Evolutionary conservation across 2,888 invertebrate genomes (phyloP).

Genomic region (Prostheceraeus crozeri): DNA sequence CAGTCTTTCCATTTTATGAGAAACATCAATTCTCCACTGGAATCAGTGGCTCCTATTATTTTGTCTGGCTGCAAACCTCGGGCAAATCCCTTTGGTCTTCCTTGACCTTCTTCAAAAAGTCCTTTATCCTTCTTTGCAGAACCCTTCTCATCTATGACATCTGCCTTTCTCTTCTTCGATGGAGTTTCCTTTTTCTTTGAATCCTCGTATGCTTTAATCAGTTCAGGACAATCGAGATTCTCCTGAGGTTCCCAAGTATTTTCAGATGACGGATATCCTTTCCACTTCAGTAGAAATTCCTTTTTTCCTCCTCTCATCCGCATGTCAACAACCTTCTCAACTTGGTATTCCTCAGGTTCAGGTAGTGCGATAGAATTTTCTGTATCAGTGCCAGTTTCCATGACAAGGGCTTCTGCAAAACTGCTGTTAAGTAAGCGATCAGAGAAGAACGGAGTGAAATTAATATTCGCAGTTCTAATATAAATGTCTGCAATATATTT

Average conservation of each 20-base stretch:
- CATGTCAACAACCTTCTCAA: neutral
- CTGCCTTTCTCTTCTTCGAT: too few relatives aligned
- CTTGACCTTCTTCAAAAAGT: too few relatives aligned
- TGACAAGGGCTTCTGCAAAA: too few relatives aligned
- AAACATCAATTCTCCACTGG: slow-evolving; percentile 80
- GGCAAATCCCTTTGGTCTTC: slow-evolving; percentile 67
- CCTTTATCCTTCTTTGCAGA: too few relatives aligned
- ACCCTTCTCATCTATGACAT: too few relatives aligned
- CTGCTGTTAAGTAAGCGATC: too few relatives aligned
- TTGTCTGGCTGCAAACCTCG: slow-evolving; percentile 73
- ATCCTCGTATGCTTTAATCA: slow-evolving; percentile 4
- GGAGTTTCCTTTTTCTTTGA: too few relatives aligned
- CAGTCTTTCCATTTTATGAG: slow-evolving; percentile 92
- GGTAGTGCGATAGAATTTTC: too few relatives aligned
- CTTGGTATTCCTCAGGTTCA: slow-evolving; percentile 39
- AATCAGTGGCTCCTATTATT: slow-evolving; percentile 85
- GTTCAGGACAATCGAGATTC: slow-evolving; percentile 17
- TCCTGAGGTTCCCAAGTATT: slow-evolving; percentile 21
- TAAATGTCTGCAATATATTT: too few relatives aligned
- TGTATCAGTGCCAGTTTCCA: too few relatives aligned
- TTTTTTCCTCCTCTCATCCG: slow-evolving; percentile 1
- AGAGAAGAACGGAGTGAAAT: too few relatives aligned
- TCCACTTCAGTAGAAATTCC: slow-evolving; percentile 12
- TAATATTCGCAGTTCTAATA: too few relatives aligned
- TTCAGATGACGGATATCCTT: neutral